Evolutionary conservation across 2,797 vertebrate species (phyloP).

Genomic region (Clarias fuscus): DNA sequence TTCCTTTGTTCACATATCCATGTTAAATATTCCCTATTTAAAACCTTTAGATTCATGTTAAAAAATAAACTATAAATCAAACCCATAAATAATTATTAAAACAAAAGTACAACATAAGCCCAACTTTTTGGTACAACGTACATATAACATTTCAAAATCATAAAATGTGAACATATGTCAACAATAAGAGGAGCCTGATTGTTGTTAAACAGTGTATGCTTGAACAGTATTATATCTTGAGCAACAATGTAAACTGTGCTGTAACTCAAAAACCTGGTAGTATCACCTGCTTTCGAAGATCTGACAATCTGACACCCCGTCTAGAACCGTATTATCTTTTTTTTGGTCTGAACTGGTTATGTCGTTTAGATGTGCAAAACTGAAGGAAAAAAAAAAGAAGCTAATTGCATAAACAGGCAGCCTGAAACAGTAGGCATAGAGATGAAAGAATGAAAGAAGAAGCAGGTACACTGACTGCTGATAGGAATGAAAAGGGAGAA

Average conservation of each 20-base stretch:
- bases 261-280: conserved; percentile 43
- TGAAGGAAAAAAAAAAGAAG: background rate
- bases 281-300: conserved; percentile 14
- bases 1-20: conserved; percentile 6
- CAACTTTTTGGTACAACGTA: conserved; percentile 48
- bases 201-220: conserved; percentile 26
- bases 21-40: conserved; percentile 54
- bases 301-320: background rate
- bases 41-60: conserved; percentile 59
- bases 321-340: conserved; percentile 12
- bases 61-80: conserved; percentile 65
- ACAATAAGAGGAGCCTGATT: conserved; percentile 43
- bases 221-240: conserved; percentile 35
- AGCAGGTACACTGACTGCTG: conserved; percentile 48
- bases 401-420: conserved; percentile 13
- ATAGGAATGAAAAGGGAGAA: conserved; percentile 32
- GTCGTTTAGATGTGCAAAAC: conserved; percentile 32
- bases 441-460: conserved; percentile 1
- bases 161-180: background rate
- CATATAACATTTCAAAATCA: conserved; percentile 30
- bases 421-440: conserved; percentile 11
- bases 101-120: conserved; percentile 53
- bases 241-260: conserved; percentile 54
- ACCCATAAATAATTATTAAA: conserved; percentile 59
- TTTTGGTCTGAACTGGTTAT: conserved; percentile 60